Evolutionary conservation across 2,113 vertebrate species (phyloP).

Genomic region (Lagenorhynchus albirostris): DNA sequence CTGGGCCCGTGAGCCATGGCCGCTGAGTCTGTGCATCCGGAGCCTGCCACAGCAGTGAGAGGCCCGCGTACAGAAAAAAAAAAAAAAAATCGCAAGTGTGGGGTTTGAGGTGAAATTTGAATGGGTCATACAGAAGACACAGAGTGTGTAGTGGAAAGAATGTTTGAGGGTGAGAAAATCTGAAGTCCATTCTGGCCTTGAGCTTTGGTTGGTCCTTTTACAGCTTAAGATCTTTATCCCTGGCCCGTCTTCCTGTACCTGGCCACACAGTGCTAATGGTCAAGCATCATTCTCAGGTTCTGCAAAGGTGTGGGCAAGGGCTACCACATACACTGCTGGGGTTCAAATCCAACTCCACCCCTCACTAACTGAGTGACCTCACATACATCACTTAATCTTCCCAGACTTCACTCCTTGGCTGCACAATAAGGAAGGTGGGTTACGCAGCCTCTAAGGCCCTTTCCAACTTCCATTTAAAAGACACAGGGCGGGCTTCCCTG

Average conservation of each 20-base stretch:
- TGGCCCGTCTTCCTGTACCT: background rate
- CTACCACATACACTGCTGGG: background rate
- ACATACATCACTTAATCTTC: background rate
- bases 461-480: background rate
- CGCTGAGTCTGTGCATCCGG: too few relatives aligned
- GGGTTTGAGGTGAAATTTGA: background rate
- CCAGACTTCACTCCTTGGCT: background rate
- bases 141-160: background rate
- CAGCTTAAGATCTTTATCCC: background rate
- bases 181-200: background rate
- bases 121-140: background rate
- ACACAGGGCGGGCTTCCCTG: background rate
- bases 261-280: background rate
- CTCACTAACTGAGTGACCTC: background rate
- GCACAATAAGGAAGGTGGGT: background rate
- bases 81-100: background rate
- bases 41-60: too few relatives aligned
- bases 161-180: background rate
- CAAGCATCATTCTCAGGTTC: background rate
- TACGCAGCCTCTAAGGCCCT: background rate
- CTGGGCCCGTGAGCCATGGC: too few relatives aligned
- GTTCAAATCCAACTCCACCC: background rate
- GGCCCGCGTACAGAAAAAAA: too few relatives aligned
- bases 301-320: background rate
- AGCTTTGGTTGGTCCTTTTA: background rate